These are phyloP conservation scores for Condylura cristata DNA, from an alignment of 2,113 vertebrate species.

Conservation along the genomic window DNA sequence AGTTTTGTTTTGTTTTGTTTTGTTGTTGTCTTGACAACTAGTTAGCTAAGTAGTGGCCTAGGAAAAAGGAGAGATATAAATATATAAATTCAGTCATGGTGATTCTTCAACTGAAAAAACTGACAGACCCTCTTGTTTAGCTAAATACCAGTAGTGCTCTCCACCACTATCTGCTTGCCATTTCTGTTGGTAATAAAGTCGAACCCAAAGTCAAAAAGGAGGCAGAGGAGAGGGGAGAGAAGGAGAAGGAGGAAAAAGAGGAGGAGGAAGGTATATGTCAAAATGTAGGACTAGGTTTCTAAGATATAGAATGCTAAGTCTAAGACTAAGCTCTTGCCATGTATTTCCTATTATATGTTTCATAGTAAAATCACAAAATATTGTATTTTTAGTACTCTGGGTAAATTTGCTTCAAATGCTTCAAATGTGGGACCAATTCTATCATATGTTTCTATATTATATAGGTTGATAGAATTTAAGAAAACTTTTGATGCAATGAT, in stretches of 20 bases:
- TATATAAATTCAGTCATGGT: not conserved
- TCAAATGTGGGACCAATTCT: not conserved
- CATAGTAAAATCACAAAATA: conserved; percentile 20
- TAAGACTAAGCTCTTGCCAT: not conserved
- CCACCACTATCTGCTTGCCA: not conserved
- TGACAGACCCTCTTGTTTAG: not conserved
- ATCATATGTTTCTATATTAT: not conserved
- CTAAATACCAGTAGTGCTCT: not conserved
- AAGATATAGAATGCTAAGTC: not conserved
- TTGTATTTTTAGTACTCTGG: not conserved
- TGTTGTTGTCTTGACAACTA: not conserved
- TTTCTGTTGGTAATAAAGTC: not conserved
- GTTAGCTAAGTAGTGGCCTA: not conserved
- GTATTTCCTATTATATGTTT: conserved; percentile 12
- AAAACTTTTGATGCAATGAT: not conserved
- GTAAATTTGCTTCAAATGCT: conserved; percentile 2
- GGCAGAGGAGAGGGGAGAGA: not conserved
- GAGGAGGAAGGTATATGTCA: not conserved
- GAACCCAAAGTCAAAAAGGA: not conserved
- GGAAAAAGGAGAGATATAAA: not conserved
- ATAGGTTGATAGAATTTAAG: not conserved
- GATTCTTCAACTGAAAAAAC: conserved; percentile 41
- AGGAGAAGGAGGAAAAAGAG: not conserved
- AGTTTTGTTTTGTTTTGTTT: not conserved
- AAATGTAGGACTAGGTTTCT: not conserved